Conservation (phyloP, 2,888 invertebrate species). For the Coronaproctus castanopsis region DNA sequence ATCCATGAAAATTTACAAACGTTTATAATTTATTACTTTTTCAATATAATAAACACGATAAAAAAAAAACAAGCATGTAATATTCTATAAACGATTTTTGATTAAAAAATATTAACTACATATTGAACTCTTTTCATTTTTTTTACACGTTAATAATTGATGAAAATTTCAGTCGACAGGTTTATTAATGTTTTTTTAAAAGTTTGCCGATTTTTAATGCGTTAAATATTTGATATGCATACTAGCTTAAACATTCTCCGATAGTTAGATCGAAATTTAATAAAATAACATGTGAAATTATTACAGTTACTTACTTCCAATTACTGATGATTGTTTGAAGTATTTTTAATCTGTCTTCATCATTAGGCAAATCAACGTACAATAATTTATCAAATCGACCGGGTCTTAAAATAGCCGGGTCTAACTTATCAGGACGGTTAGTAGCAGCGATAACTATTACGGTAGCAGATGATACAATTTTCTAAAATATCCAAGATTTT, state of each 20-base stretch:
- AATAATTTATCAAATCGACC: slow-evolving; percentile 40
- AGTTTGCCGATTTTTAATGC: no score
- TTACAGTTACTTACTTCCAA: slow-evolving; percentile 16
- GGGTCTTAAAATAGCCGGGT: slow-evolving; percentile 39
- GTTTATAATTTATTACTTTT: not conserved
- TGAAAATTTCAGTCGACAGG: no score
- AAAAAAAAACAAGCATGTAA: not conserved
- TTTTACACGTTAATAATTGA: not conserved
- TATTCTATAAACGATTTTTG: no score
- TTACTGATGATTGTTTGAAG: slow-evolving; percentile 28
- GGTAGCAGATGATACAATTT: no score
- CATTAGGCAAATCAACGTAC: slow-evolving; percentile 38
- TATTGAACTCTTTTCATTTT: not conserved
- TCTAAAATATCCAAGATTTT: no score
- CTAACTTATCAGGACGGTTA: slow-evolving; percentile 41
- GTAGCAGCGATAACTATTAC: slow-evolving; percentile 40
- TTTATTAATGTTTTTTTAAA: no score
- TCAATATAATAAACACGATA: not conserved
- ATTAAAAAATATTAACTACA: no score
- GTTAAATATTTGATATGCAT: no score
- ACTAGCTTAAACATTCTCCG: no score
- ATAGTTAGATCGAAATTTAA: no score
- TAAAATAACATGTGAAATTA: no score
- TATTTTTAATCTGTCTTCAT: slow-evolving; percentile 30
- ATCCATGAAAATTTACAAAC: not conserved